phyloP scores from a whole-genome alignment of 2,797 vertebrate genomes.

The Thaleichthys pacificus region DNA sequence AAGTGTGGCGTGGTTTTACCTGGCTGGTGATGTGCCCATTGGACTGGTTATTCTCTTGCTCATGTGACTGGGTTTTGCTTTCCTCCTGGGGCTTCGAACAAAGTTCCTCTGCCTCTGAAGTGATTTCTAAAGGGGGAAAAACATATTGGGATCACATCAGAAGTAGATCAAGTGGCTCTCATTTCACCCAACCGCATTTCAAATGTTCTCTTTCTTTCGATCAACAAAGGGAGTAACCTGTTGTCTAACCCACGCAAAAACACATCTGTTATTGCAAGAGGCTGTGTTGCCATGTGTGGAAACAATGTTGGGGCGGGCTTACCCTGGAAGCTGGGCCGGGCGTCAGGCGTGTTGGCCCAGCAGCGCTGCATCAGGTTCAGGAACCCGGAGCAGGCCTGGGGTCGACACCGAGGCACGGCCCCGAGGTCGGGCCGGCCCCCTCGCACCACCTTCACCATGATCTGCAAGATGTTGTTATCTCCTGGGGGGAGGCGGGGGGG shows the following conservation, averaged over 20 bases:
- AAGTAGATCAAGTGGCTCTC: neutral
- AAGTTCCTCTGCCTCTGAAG: slow-evolving; percentile 91
- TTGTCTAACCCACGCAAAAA: neutral
- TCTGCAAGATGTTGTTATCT: slow-evolving; percentile 95
- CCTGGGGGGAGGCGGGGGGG: slow-evolving; percentile 70
- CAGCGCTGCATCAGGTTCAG: slow-evolving; percentile 91
- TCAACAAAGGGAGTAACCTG: neutral
- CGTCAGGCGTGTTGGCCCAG: slow-evolving; percentile 86
- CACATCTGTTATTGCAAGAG: neutral
- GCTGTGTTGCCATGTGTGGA: neutral
- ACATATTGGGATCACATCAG: slow-evolving; percentile 29
- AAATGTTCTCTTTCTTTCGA: neutral
- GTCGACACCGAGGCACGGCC: slow-evolving; percentile 83
- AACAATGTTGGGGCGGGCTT: slow-evolving; percentile 34
- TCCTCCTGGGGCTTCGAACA: slow-evolving; percentile 91
- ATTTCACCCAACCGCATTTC: neutral
- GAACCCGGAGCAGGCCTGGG: slow-evolving; percentile 83
- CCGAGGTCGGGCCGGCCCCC: slow-evolving; percentile 91
- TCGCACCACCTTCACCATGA: slow-evolving; percentile 98
- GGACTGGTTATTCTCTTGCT: slow-evolving; percentile 66
- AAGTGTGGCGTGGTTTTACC: slow-evolving; percentile 65
- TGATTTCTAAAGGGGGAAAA: slow-evolving; percentile 82
- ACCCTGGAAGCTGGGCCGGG: slow-evolving; percentile 94
- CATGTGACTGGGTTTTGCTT: slow-evolving; percentile 71
- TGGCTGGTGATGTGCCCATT: slow-evolving; percentile 62